These are phyloP conservation scores for human DNA, from an alignment of 2,113 vertebrate species.

Conservation along the genomic window DNA sequence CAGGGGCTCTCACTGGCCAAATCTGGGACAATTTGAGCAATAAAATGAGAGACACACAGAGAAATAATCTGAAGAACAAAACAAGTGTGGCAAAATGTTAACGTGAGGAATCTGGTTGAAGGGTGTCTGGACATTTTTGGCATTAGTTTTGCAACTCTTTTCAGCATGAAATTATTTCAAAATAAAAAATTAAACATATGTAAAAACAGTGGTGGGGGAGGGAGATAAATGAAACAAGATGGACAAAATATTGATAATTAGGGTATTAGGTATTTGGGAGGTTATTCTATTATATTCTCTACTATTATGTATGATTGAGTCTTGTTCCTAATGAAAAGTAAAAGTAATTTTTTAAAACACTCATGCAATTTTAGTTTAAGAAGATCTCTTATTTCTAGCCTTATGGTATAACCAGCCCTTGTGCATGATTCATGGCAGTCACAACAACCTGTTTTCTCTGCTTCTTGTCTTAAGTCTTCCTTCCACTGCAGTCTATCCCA, in stretches of 20 bases:
- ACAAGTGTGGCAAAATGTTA: not conserved
- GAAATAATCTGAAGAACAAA: not conserved
- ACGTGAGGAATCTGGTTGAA: not conserved
- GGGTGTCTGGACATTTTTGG: not conserved
- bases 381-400: not conserved
- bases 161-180: conserved; percentile 22
- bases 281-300: not conserved
- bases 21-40: not conserved
- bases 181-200: not conserved
- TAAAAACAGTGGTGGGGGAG: not conserved
- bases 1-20: not conserved
- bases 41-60: not conserved
- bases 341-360: not conserved
- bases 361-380: not conserved
- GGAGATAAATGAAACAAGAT: not conserved
- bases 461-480: not conserved
- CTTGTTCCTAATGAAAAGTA: not conserved
- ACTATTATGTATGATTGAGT: not conserved
- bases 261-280: not conserved
- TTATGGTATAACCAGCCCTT: not conserved
- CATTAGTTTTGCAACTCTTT: conserved; percentile 17
- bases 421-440: not conserved
- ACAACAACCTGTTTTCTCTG: not conserved
- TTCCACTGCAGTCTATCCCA: not conserved
- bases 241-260: not conserved